Evolutionary conservation across 1,140 invertebrate species (phyloP).

Genomic region (Acyrthosiphon pisum): DNA sequence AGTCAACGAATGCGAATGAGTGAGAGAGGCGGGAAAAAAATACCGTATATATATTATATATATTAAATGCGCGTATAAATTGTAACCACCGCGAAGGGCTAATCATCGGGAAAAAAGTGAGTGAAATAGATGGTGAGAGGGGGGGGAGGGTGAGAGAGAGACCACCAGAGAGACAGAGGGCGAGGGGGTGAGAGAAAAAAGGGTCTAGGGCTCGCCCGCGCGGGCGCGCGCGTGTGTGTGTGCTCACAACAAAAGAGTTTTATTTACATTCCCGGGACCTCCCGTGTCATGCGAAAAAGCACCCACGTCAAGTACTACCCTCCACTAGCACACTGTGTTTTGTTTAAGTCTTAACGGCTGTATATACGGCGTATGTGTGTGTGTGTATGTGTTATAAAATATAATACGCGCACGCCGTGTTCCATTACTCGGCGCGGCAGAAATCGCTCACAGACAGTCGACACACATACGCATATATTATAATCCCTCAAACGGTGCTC

Average conservation of each 20-base stretch:
- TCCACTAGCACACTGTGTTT: conserved; percentile 14
- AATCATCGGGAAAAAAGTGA: conserved; percentile 38
- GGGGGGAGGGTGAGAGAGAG: too few species aligned
- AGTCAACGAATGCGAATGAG: not conserved
- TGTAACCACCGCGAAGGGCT: conserved; percentile 49
- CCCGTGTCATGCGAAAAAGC: conserved; percentile 56
- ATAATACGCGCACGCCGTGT: not conserved
- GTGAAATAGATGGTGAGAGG: not conserved
- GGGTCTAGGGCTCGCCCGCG: not conserved
- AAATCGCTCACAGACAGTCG: not conserved
- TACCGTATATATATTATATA: not conserved
- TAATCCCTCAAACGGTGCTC: conserved; percentile 41
- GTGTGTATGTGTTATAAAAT: not conserved
- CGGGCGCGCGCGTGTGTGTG: not conserved
- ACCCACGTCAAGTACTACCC: conserved; percentile 55
- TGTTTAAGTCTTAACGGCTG: conserved; percentile 54
- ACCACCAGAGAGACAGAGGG: not conserved
- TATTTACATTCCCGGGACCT: conserved; percentile 57
- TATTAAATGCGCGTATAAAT: conserved; percentile 8
- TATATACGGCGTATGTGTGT: not conserved
- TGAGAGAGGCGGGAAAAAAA: not conserved
- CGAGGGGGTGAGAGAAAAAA: not conserved
- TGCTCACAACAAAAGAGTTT: conserved; percentile 50
- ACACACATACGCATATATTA: not conserved
- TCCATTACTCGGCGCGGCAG: not conserved